phyloP scores from a whole-genome alignment of 2,888 invertebrate species.

The Caenorhabditis japonica region DNA sequence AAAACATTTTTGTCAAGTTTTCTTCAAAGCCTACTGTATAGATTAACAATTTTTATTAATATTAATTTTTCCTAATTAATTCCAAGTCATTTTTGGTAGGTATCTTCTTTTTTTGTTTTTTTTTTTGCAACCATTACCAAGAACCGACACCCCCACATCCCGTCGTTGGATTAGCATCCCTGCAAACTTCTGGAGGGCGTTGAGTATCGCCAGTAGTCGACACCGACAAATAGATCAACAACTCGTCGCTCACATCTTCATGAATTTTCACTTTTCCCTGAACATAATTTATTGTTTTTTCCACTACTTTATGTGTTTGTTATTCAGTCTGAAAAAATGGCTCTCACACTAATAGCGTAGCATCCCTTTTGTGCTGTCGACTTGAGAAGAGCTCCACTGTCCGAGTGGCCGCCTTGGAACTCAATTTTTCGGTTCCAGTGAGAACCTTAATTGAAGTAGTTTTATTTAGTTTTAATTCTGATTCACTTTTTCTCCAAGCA shows the following conservation, averaged over 20 bases:
- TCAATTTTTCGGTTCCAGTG: constrained; percentile 62
- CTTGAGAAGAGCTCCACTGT: constrained; percentile 55
- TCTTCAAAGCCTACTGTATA: no score
- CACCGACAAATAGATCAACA: constrained; percentile 62
- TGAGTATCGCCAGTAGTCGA: constrained; percentile 62
- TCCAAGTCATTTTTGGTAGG: no score
- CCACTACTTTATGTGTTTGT: not conserved
- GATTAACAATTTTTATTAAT: no score
- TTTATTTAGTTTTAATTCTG: not conserved
- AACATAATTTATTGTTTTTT: constrained; percentile 15
- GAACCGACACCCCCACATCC: constrained; percentile 67
- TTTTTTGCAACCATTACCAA: constrained; percentile 45
- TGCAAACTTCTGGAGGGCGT: constrained; percentile 62
- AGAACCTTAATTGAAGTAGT: constrained; percentile 33
- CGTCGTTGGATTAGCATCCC: constrained; percentile 55
- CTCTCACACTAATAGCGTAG: constrained; percentile 60
- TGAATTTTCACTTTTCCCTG: constrained; percentile 62
- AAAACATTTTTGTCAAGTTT: no score
- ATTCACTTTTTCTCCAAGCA: constrained; percentile 54
- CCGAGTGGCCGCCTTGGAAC: constrained; percentile 60
- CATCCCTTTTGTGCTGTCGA: constrained; percentile 59
- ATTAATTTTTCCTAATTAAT: no score
- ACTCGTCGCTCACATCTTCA: constrained; percentile 59
- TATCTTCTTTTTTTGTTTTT: no score
- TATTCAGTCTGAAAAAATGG: not conserved